These are phyloP conservation scores for Spinibarbus caldwelli DNA, from an alignment of 2,797 vertebrate species.

Conservation along the genomic window DNA sequence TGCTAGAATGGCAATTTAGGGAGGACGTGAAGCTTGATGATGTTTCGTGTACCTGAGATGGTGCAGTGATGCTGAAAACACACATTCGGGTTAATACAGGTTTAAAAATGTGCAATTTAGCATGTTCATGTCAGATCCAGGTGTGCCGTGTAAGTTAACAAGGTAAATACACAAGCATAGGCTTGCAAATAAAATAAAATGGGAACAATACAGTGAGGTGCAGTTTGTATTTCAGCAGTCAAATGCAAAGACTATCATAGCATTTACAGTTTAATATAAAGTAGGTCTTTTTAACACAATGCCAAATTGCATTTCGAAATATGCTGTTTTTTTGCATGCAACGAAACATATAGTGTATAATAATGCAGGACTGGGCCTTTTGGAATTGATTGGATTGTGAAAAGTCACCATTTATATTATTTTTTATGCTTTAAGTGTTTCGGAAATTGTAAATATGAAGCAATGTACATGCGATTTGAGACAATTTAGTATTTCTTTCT, in stretches of 20 bases:
- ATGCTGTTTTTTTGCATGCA: not conserved
- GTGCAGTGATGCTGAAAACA: not conserved
- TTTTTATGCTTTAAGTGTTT: not conserved
- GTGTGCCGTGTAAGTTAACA: not conserved
- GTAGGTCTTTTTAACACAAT: not conserved
- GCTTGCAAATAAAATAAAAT: not conserved
- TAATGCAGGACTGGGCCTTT: not conserved
- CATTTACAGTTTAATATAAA: not conserved
- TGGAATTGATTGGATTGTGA: not conserved
- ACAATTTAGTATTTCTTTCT: not conserved
- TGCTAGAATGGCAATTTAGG: constrained; percentile 28
- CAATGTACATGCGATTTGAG: not conserved
- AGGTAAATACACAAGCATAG: not conserved
- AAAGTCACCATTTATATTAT: not conserved
- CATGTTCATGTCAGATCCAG: not conserved
- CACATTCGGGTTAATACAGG: not conserved
- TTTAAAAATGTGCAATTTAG: not conserved
- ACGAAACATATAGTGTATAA: not conserved
- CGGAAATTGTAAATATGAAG: not conserved
- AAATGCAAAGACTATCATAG: no score
- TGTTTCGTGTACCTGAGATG: not conserved
- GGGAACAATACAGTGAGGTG: not conserved
- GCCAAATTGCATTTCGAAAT: not conserved
- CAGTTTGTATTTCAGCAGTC: not conserved
- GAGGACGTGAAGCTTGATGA: constrained; percentile 23